Percentiles rank a stretch among this genome's conserved stretches.
Evolutionary conservation across 2,888 invertebrate species (phyloP).

Genomic region (Bedellia somnulentella): DNA sequence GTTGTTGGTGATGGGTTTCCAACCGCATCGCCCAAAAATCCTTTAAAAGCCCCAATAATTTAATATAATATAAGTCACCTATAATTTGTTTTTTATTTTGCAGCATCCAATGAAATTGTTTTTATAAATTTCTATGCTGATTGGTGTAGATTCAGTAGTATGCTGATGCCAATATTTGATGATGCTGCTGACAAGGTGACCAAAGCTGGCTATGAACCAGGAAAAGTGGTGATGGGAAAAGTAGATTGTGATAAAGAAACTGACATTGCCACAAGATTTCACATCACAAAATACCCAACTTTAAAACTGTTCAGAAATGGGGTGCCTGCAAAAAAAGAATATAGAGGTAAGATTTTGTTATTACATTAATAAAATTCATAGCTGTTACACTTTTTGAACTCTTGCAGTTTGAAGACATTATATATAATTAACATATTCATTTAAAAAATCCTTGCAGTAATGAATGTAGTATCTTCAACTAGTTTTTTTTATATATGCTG

Average conservation of each 20-base stretch:
- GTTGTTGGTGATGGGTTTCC: too few relatives aligned
- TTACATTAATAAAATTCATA: neutral
- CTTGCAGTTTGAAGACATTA: too few relatives aligned
- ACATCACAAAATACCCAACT: conserved; percentile 98
- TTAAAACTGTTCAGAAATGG: conserved; percentile 93
- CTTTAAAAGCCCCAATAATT: too few relatives aligned
- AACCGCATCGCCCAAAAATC: too few relatives aligned
- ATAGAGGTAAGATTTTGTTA: conserved; percentile 65
- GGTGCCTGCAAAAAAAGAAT: conserved; percentile 86
- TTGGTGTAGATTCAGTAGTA: conserved; percentile 98
- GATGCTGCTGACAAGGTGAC: conserved; percentile 89
- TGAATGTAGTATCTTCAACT: too few relatives aligned
- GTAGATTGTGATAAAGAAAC: conserved; percentile 96
- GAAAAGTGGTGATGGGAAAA: conserved; percentile 91
- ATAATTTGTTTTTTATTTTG: conserved; percentile 28
- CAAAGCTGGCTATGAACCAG: conserved; percentile 75
- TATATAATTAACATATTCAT: too few relatives aligned
- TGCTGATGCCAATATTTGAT: conserved; percentile 94
- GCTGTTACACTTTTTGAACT: too few relatives aligned
- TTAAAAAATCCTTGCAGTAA: too few relatives aligned
- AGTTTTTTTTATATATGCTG: too few relatives aligned
- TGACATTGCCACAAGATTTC: conserved; percentile 85
- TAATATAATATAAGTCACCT: too few relatives aligned
- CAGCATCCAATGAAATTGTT: conserved; percentile 94
- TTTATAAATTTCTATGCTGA: conserved; percentile 99